These are phyloP conservation scores for Phylloscopus trochilus DNA, from an alignment of 2,113 vertebrate species.

Conservation along the genomic window DNA sequence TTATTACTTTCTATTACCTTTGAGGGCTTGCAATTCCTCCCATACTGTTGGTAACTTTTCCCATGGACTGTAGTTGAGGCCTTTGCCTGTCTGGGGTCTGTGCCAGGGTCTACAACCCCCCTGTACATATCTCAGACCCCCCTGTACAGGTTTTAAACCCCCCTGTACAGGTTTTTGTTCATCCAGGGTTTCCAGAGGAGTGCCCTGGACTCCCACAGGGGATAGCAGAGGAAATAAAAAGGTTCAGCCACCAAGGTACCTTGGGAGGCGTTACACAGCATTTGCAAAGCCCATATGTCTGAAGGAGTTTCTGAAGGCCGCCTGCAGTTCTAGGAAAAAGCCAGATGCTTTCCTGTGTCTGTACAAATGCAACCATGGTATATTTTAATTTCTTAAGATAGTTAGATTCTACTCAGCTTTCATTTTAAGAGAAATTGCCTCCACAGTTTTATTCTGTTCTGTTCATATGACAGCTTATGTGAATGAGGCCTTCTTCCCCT, in stretches of 20 bases:
- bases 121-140: too few species aligned
- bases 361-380: neutral
- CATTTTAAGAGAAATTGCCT: neutral
- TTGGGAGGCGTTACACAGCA: neutral
- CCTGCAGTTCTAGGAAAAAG: neutral
- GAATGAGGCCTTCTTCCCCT: neutral
- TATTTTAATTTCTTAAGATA: neutral
- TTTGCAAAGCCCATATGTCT: neutral
- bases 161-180: too few species aligned
- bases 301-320: neutral
- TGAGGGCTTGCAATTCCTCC: too few species aligned
- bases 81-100: too few species aligned
- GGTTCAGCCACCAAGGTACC: neutral
- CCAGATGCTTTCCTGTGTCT: slow-evolving; percentile 4
- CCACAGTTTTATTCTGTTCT: neutral
- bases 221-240: neutral
- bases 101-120: too few species aligned
- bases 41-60: too few species aligned
- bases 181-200: too few species aligned
- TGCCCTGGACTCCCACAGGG: too few species aligned
- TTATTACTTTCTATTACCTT: too few species aligned
- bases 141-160: too few species aligned
- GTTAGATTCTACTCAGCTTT: neutral
- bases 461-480: neutral
- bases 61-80: too few species aligned